Evolutionary conservation across 2,888 invertebrate genomes (phyloP), one percentile per base, ranked within the genome.

Genomic region (Eledone cirrhosa): DNA sequence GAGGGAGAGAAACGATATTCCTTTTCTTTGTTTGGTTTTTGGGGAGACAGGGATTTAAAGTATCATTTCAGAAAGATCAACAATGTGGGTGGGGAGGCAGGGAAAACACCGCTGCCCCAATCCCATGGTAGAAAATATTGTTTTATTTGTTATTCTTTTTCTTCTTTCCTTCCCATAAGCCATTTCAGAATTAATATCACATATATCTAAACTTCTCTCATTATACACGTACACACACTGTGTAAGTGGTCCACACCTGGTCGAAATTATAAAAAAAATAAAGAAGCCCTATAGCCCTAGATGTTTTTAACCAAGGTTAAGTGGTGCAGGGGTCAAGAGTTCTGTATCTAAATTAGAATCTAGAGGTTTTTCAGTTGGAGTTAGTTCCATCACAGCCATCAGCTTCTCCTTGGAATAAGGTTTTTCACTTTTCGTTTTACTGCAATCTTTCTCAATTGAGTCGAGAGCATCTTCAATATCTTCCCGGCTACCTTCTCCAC

Each of bases 371-470:
- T 72, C 72, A 72, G 72, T 72, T 22, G 72, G 72, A 72, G 72
- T 41, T n/a, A 72, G 22, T 29, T 72, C 72, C 72, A 72, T 72
- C 13, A 72, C 72, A n/a, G 72, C 72, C 72, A 72, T 72, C 72
- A 72, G 31, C 33, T 72, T 72, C 22, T 72, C 72, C 41, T 72
- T 72, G 11, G 72, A 41, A 24, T 72, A 72, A 2, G 33, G 22
- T 24, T 72, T 72, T 22, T 72, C 72, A 22, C 22, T 41, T 41
- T 41, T 72, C n/a, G 72, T 22, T 19, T 7, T n/a, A 22, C 8
- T 33, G 14, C 33, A 8, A 22, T 72, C 41, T 14, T 22, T 22
- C 41, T 41, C 72, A 13, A 72, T 33, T 16, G 72, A 72, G 14
- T 72, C 72, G n/a, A 72, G 41, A 5, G 72, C 41, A 72, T 29